Percentiles rank a stretch among this genome's conserved stretches.
These are phyloP conservation scores for Phasia obesa DNA, from an alignment of 2,888 invertebrate genomes.

Conservation along the genomic window DNA sequence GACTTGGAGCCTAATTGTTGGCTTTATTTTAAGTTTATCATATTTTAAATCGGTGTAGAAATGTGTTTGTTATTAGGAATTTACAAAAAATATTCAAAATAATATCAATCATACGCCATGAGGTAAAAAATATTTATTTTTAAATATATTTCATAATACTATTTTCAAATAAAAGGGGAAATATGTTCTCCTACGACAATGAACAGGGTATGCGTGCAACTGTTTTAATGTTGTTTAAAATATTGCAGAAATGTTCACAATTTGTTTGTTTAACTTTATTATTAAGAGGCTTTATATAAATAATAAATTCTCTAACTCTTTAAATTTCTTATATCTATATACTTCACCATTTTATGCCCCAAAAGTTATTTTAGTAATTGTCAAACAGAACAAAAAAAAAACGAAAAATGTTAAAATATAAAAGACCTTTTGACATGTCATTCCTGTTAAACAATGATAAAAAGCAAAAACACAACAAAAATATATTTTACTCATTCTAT, in stretches of 20 bases:
- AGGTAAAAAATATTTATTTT: not conserved
- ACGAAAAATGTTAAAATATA: not conserved
- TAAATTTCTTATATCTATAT: too few relatives aligned
- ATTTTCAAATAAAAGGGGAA: too few relatives aligned
- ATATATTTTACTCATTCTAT: not conserved
- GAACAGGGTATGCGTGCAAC: too few relatives aligned
- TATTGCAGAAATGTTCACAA: too few relatives aligned
- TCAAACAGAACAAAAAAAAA: constrained; percentile 21
- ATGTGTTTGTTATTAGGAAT: too few relatives aligned
- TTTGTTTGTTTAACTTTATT: too few relatives aligned
- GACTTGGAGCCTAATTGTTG: not conserved
- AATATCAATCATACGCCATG: not conserved
- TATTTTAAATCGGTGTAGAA: too few relatives aligned
- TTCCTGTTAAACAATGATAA: not conserved
- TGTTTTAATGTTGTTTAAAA: too few relatives aligned
- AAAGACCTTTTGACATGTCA: constrained; percentile 59
- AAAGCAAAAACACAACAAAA: not conserved
- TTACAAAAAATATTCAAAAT: not conserved
- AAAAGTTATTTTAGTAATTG: constrained; percentile 52
- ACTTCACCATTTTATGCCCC: constrained; percentile 2
- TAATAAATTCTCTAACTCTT: too few relatives aligned
- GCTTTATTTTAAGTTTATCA: not conserved
- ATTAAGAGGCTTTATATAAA: too few relatives aligned
- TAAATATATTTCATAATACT: too few relatives aligned
- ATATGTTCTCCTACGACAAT: too few relatives aligned